A percentile compares a stretch with the other conserved stretches of the same genome.
phyloP scores from a whole-genome alignment of 2,797 vertebrate species.

The Limosa lapponica region DNA sequence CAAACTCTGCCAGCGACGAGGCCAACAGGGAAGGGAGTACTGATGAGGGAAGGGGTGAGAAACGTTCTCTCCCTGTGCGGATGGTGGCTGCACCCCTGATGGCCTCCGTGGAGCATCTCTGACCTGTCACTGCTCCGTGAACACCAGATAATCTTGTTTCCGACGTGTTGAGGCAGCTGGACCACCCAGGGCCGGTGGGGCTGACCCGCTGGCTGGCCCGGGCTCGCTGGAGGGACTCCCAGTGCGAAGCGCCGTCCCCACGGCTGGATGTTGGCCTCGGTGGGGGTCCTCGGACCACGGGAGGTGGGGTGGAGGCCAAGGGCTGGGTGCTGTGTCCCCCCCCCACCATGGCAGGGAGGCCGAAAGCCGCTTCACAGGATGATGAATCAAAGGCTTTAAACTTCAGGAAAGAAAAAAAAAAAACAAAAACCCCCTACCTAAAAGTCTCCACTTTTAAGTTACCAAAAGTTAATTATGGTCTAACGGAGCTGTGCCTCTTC shows the following conservation, averaged over 20 bases:
- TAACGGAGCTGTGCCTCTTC: constrained; percentile 33
- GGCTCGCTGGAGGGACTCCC: neutral
- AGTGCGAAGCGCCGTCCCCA: accelerated
- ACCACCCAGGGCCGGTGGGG: accelerated
- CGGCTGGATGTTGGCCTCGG: accelerated
- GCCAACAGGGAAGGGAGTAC: neutral
- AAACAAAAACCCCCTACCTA: neutral
- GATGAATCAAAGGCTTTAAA: constrained; percentile 35
- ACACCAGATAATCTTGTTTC: neutral
- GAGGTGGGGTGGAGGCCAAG: accelerated
- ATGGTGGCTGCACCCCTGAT: neutral
- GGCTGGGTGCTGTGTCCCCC: neutral
- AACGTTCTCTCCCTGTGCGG: neutral
- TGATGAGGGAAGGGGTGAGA: neutral
- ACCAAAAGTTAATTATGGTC: constrained; percentile 35
- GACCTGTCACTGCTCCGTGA: accelerated
- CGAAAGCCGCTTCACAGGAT: neutral
- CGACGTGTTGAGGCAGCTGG: accelerated
- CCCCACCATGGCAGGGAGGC: neutral
- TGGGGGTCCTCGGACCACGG: accelerated
- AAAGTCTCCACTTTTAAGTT: neutral
- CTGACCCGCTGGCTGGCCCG: accelerated
- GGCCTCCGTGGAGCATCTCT: neutral
- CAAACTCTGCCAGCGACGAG: neutral
- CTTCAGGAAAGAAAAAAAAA: neutral